Evolutionary conservation across 2,797 vertebrate genomes (phyloP).

Genomic region (Hypotaenidia okinawae): DNA sequence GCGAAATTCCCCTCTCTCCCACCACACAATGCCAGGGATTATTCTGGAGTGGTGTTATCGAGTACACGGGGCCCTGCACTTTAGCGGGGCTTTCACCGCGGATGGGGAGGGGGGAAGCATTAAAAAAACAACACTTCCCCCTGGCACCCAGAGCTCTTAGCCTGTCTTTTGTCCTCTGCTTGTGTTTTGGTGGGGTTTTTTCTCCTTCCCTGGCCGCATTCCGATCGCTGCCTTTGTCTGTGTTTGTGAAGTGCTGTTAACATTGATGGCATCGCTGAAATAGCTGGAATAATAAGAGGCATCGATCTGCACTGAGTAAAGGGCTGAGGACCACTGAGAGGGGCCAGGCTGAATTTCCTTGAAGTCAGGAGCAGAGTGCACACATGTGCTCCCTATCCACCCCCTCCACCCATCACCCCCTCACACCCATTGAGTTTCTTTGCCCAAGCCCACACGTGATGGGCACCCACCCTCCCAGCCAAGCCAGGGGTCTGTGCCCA

Average conservation of each 20-base stretch:
- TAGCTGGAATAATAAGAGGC: background rate
- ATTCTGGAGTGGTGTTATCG: background rate
- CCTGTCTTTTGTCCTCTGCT: conserved; percentile 15
- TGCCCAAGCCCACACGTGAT: background rate
- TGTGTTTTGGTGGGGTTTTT: background rate
- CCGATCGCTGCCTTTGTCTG: conserved; percentile 19
- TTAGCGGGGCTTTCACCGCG: background rate
- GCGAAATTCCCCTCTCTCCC: background rate
- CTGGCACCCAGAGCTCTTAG: background rate
- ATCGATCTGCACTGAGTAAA: background rate
- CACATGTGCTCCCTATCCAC: too few species aligned
- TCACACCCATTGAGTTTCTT: background rate
- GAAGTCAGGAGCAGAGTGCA: background rate
- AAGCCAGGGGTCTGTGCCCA: accelerated
- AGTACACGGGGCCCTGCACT: background rate
- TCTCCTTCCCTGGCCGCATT: background rate
- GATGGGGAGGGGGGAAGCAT: background rate
- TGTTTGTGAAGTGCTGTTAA: conserved; percentile 44
- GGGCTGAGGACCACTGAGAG: conserved; percentile 1
- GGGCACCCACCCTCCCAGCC: background rate
- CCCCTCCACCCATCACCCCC: too few species aligned
- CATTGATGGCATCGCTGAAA: conserved; percentile 27
- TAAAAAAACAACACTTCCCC: background rate
- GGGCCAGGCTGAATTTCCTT: background rate
- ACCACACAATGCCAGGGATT: background rate